Evolutionary conservation across 2,888 invertebrate species (phyloP).

Genomic region (Ferdinandea cuprea): DNA sequence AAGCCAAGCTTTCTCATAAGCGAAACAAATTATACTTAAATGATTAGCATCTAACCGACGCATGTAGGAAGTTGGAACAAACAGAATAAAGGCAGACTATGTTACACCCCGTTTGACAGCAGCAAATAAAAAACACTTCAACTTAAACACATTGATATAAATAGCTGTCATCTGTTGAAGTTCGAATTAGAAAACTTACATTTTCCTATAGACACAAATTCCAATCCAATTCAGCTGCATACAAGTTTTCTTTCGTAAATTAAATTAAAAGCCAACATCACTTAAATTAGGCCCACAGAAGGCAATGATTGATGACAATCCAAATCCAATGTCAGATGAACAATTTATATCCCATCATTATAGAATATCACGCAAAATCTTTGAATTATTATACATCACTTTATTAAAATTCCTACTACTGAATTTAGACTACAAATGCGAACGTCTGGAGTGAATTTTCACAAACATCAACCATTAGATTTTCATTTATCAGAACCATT

Average conservation of each 20-base stretch:
- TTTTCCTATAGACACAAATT: constrained; percentile 47
- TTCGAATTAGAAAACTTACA: constrained; percentile 2
- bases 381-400: constrained; percentile 2
- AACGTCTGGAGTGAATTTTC: constrained; percentile 11
- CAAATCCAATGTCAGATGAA: constrained; percentile 44
- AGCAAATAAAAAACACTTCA: no score
- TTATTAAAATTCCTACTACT: constrained; percentile 21
- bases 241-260: not conserved
- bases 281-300: constrained; percentile 22
- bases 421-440: no score
- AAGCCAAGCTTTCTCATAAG: no score
- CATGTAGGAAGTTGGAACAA: no score
- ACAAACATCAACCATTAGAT: constrained; percentile 18
- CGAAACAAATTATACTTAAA: no score
- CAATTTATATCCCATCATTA: constrained; percentile 24
- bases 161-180: not conserved
- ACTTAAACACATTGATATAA: not conserved
- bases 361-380: constrained; percentile 52
- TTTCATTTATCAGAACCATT: constrained; percentile 5
- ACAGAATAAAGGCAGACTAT: not conserved
- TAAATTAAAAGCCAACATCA: constrained; percentile 26
- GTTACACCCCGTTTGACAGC: not conserved
- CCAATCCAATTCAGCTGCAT: constrained; percentile 30
- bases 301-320: constrained; percentile 52
- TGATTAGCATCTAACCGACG: no score